A percentile compares a stretch with the other conserved stretches of the same genome.
Conservation (phyloP, 2,113 vertebrate genomes). For the Dipodomys merriami region DNA sequence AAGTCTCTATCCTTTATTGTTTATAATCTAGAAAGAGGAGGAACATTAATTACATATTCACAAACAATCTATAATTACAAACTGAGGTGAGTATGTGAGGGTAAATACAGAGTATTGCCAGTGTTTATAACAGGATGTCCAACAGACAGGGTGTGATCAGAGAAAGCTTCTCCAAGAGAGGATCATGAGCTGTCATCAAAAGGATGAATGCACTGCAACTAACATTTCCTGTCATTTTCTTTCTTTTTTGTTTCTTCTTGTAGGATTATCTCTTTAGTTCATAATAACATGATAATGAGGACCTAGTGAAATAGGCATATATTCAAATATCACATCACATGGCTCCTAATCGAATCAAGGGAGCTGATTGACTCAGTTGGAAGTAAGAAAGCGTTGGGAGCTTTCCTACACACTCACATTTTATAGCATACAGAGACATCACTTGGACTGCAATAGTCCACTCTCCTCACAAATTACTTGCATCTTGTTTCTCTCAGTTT, state of each 20-base stretch:
- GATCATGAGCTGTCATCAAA: not conserved
- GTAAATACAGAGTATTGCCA: not conserved
- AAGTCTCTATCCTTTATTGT: not conserved
- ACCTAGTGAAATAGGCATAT: not conserved
- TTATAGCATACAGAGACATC: not conserved
- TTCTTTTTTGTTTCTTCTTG: not conserved
- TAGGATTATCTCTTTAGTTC: not conserved
- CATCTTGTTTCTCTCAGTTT: not conserved
- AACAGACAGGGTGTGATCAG: not conserved
- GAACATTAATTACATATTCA: slow-evolving; percentile 22
- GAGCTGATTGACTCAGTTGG: not conserved
- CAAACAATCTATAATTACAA: slow-evolving; percentile 40
- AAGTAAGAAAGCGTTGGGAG: not conserved
- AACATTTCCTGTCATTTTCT: not conserved
- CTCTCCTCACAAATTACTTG: not conserved
- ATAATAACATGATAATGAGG: not conserved
- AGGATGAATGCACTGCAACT: not conserved
- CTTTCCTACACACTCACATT: not conserved
- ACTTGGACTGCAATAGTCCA: not conserved
- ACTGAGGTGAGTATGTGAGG: not conserved
- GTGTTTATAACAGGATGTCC: not conserved
- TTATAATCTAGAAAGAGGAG: not conserved
- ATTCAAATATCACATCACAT: not conserved
- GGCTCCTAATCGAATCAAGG: not conserved
- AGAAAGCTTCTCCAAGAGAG: not conserved